Evolutionary conservation across 1,140 invertebrate genomes (phyloP), one percentile per base, ranked within the genome.

Genomic region (Drosophila quadrilineata): DNA sequence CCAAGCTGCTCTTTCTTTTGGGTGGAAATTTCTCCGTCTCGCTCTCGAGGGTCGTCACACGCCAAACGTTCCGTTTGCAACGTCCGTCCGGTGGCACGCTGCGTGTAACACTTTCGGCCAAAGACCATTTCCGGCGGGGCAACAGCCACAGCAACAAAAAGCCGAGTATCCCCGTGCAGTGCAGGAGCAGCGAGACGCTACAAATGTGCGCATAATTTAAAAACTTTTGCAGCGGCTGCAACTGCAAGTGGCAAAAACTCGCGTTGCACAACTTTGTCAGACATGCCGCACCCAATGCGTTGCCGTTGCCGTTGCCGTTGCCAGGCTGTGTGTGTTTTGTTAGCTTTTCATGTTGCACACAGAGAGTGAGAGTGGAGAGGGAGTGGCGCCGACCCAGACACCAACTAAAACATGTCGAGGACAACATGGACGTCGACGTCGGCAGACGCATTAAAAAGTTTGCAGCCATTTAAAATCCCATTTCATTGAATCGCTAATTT

Each of bases 401-500:
- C 79, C 28, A 74, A 71, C 65, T 56, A 68, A 64, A 63, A 53
- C 69, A 73, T 74, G 75, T 71, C 64, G 63, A 62, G 35, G 43
- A 66, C 36, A 60, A 29, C 26, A 54, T 54, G 45, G 21, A 58
- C 14, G 10, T 29, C 12, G 31, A 50, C 35, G 53, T 38, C 64
- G 40, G 31, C 31, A 70, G 71, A 85, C 70, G 71, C 79, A 88
- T 88, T 87, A 85, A 87, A 87, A 87, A 88, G 77, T 87, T 87
- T 87, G 65, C 75, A 80, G 85, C 85, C 79, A 87, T 87, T 87
- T 87, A 87, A 87, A 88, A 88, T 88, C 85, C 77, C 85, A 87
- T 87, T 87, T 87, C 85, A 87, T 80, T 87, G 85, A 87, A 87
- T 88, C 85, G 85, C 85, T 87, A 87, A 87, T 87, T 88, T 85